Conservation (phyloP, 2,113 vertebrate species). For the Rafetus swinhoei region DNA sequence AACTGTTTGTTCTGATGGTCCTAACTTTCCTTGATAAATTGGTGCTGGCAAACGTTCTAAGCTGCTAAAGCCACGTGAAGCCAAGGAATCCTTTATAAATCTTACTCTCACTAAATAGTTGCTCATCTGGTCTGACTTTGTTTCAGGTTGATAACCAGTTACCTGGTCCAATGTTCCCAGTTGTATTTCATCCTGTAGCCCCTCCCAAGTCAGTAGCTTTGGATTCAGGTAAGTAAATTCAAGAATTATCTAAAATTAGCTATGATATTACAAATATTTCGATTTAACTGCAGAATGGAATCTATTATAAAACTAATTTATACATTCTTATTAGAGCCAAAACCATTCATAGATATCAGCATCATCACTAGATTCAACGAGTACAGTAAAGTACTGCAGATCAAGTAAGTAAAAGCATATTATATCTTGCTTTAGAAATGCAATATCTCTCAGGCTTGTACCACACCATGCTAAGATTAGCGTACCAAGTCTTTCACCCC, state of each 20-base stretch:
- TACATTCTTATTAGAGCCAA: constrained; percentile 85
- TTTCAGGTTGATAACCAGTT: constrained; percentile 95
- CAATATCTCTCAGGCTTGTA: neutral
- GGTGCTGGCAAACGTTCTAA: neutral
- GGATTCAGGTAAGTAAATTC: constrained; percentile 87
- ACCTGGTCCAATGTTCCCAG: constrained; percentile 93
- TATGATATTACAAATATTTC: neutral
- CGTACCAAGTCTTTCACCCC: neutral
- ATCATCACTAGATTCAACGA: constrained; percentile 95
- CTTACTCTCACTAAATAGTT: neutral
- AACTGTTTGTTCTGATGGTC: neutral
- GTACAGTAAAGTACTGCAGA: constrained; percentile 94
- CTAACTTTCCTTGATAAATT: neutral
- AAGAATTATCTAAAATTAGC: neutral
- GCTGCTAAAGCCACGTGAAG: neutral
- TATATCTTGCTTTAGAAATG: neutral
- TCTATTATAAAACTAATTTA: neutral
- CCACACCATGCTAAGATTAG: neutral
- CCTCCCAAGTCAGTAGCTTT: constrained; percentile 95
- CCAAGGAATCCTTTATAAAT: neutral
- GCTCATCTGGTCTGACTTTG: neutral
- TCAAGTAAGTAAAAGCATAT: constrained; percentile 89
- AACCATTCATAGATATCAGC: constrained; percentile 95
- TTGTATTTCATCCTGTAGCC: constrained; percentile 95
- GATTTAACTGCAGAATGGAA: neutral